Conservation (phyloP, 2,113 vertebrate genomes). For the Cisticola juncidis region DNA sequence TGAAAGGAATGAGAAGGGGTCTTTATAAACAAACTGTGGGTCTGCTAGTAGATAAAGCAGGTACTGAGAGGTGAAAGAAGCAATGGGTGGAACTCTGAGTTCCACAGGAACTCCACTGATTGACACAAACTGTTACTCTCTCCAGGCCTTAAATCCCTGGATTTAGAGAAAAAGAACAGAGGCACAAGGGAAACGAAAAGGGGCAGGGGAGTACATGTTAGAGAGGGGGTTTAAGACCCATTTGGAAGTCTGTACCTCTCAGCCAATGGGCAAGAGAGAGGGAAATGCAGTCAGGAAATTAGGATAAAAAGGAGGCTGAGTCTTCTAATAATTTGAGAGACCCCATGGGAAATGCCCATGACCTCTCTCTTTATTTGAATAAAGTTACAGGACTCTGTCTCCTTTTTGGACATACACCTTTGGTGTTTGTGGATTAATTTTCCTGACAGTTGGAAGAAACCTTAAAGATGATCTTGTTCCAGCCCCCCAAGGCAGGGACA, state of each 20-base stretch:
- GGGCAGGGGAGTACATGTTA: neutral
- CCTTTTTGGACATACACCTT: neutral
- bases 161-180: neutral
- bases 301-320: neutral
- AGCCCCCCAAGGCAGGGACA: neutral
- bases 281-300: neutral
- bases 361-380: neutral
- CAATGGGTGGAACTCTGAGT: neutral
- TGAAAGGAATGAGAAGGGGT: neutral
- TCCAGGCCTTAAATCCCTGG: neutral
- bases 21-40: neutral
- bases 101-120: neutral
- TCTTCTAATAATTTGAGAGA: neutral
- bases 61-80: neutral
- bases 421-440: neutral
- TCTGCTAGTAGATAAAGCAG: neutral
- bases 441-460: neutral
- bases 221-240: neutral
- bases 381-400: neutral
- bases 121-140: neutral
- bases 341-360: neutral
- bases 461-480: neutral
- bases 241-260: neutral
- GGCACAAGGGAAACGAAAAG: neutral
- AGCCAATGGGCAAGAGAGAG: neutral